Conservation (phyloP, 2,797 vertebrate species). For the Enteromius radiatus region DNA sequence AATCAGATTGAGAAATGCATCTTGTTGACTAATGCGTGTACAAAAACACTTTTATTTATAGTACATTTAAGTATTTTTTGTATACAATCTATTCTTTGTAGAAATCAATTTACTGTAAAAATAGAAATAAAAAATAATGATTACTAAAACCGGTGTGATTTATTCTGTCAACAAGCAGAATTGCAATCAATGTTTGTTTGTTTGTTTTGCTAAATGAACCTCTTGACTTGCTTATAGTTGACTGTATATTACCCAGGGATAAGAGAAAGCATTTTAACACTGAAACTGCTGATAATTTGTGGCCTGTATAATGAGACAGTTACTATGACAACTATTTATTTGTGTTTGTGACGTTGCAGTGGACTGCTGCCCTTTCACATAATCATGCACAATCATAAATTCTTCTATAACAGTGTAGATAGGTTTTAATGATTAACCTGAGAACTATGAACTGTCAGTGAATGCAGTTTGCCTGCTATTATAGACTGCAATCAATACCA, state of each 20-base stretch:
- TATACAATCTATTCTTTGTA: neutral
- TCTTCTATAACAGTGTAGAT: neutral
- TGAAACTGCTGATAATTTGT: neutral
- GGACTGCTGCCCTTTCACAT: constrained; percentile 29
- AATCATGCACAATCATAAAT: constrained; percentile 43
- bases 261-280: neutral
- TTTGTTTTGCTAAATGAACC: neutral
- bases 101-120: neutral
- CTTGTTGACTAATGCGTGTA: neutral
- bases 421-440: constrained; percentile 40
- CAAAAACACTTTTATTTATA: neutral
- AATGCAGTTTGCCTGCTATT: neutral
- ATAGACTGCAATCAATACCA: neutral
- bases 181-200: neutral
- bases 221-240: neutral
- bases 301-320: neutral
- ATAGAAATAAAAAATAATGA: neutral
- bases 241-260: neutral
- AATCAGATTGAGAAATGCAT: neutral
- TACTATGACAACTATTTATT: constrained; percentile 17
- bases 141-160: neutral
- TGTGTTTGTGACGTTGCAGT: constrained; percentile 10
- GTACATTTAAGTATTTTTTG: neutral
- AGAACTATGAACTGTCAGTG: neutral
- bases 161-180: neutral